A percentile compares a stretch with the other conserved stretches of the same genome.
Evolutionary conservation across 92 coral and sea anemone genomes (phyloP).

Genomic region (Desmophyllum pertusum): DNA sequence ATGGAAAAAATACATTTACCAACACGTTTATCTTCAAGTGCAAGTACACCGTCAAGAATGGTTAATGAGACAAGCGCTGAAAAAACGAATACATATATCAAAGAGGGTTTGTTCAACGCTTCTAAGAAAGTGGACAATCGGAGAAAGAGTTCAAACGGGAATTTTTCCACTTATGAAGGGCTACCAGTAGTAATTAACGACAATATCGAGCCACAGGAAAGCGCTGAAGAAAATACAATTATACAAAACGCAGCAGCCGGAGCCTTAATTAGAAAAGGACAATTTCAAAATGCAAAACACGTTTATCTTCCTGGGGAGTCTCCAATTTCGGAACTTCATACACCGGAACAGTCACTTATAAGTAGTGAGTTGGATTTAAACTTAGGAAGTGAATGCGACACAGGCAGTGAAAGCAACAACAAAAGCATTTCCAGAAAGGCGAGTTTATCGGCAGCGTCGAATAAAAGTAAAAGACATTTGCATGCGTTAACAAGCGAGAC

Average conservation of each 20-base stretch:
- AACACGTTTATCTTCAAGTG: background rate
- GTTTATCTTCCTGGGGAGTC: conserved; percentile 2
- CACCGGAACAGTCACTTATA: background rate
- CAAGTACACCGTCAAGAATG: background rate
- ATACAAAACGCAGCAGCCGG: background rate
- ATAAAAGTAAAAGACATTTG: conserved; percentile 13
- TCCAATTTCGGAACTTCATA: background rate
- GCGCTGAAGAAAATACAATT: background rate
- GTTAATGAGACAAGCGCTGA: conserved; percentile 30
- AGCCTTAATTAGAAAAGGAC: conserved; percentile 9
- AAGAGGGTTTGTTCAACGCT: conserved; percentile 2
- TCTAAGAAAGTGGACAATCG: conserved; percentile 9
- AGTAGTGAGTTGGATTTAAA: background rate
- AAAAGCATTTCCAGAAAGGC: background rate
- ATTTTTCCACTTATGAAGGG: background rate
- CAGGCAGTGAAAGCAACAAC: background rate
- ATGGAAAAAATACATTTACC: background rate
- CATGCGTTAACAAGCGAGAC: conserved; percentile 7
- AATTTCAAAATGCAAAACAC: background rate
- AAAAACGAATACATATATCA: conserved; percentile 10
- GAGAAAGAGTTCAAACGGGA: background rate
- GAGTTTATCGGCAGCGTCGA: conserved; percentile 5
- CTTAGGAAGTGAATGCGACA: background rate
- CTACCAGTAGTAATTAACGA: background rate
- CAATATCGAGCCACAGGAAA: background rate